Evolutionary conservation across 2,888 invertebrate species (phyloP).

Genomic region (Bombyx huttoni): DNA sequence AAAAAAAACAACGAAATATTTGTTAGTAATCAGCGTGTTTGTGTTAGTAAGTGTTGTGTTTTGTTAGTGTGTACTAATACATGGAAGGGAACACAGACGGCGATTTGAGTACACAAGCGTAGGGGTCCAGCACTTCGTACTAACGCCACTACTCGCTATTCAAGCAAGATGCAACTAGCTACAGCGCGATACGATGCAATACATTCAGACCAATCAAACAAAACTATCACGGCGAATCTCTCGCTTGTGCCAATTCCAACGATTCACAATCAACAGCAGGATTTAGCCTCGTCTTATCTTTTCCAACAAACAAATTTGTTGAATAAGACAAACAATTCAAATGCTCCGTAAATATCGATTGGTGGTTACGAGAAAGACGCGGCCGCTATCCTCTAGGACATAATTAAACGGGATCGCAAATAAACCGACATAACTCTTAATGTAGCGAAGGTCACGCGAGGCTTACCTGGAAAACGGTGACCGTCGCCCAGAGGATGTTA

Average conservation of each 20-base stretch:
- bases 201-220: slow-evolving; percentile 25
- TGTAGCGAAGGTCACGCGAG: slow-evolving; percentile 41
- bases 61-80: slow-evolving; percentile 51
- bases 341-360: slow-evolving; percentile 14
- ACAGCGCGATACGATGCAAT: slow-evolving; percentile 50
- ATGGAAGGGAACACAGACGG: slow-evolving; percentile 59
- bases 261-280: slow-evolving; percentile 6
- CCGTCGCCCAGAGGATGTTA: slow-evolving; percentile 97
- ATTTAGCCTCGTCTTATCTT: not conserved
- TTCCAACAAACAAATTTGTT: slow-evolving; percentile 15
- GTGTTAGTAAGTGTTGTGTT: slow-evolving; percentile 50
- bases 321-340: slow-evolving; percentile 27
- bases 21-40: slow-evolving; percentile 51
- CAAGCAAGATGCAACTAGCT: slow-evolving; percentile 65
- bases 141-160: slow-evolving; percentile 32
- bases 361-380: slow-evolving; percentile 52
- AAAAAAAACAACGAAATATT: slow-evolving; percentile 33
- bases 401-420: slow-evolving; percentile 59
- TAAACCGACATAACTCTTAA: slow-evolving; percentile 54
- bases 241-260: slow-evolving; percentile 26
- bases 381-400: slow-evolving; percentile 42
- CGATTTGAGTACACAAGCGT: slow-evolving; percentile 66
- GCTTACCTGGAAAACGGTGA: slow-evolving; percentile 98
- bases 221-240: slow-evolving; percentile 44
- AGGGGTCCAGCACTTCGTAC: slow-evolving; percentile 46